Evolutionary conservation across 2,113 vertebrate genomes (phyloP).

Genomic region (Parotia lawesii): DNA sequence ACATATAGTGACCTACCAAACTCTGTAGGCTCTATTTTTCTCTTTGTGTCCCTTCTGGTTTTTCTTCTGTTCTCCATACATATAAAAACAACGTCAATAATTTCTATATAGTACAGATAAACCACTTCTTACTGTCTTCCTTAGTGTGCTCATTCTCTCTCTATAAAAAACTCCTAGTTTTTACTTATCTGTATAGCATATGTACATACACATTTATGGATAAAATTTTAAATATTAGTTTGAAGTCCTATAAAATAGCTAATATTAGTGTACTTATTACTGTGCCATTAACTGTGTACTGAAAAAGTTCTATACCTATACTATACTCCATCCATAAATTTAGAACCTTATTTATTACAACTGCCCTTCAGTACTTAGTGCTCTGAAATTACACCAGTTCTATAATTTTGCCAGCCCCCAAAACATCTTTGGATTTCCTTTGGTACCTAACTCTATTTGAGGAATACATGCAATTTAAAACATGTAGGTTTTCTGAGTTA

Average conservation of each 20-base stretch:
- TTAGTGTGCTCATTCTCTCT: not conserved
- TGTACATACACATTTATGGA: not conserved
- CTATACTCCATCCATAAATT: not conserved
- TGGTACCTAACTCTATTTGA: not conserved
- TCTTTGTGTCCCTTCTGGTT: not conserved
- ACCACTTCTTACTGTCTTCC: not conserved
- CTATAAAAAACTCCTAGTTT: not conserved
- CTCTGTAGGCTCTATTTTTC: not conserved
- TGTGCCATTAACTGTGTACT: too few relatives aligned
- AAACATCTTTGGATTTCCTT: not conserved
- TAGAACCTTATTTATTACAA: not conserved
- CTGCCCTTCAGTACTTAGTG: not conserved
- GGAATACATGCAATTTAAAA: not conserved
- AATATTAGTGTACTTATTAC: not conserved
- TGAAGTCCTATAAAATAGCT: not conserved
- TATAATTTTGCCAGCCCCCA: not conserved
- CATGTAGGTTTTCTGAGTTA: not conserved
- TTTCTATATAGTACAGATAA: not conserved
- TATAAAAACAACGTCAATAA: not conserved
- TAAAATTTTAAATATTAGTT: not conserved
- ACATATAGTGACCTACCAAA: not conserved
- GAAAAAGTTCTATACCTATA: not conserved
- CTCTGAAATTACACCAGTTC: not conserved
- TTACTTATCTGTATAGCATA: not conserved
- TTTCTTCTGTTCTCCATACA: not conserved